Conservation (phyloP, 2,888 invertebrate genomes). For the Griposia aprilina region DNA sequence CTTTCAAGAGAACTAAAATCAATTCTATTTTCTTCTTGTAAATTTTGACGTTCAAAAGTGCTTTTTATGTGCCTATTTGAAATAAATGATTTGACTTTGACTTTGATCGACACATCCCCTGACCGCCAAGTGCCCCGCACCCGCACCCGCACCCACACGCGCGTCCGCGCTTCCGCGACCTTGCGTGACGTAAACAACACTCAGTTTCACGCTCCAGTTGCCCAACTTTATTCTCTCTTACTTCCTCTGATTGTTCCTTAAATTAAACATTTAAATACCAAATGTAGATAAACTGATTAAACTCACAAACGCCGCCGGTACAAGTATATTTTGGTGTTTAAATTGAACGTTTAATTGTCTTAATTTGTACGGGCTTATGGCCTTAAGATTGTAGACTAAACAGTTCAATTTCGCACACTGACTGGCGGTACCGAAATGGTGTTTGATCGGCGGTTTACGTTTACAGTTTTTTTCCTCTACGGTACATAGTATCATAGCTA, state of each 20-base stretch:
- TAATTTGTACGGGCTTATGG: conserved; percentile 39
- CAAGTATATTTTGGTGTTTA: conserved; percentile 38
- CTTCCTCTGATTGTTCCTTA: conserved; percentile 70
- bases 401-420: conserved; percentile 20
- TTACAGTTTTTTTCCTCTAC: neutral
- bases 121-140: neutral
- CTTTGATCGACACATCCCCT: neutral
- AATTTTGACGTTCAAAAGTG: too few relatives aligned
- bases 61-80: too few relatives aligned
- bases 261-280: conserved; percentile 72
- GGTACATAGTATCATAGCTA: neutral
- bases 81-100: neutral
- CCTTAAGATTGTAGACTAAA: conserved; percentile 1
- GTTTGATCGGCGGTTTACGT: neutral
- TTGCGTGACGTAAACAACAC: conserved; percentile 57
- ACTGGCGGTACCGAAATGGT: neutral
- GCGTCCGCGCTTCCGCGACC: neutral
- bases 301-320: conserved; percentile 30
- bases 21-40: too few relatives aligned
- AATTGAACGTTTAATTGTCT: conserved; percentile 51
- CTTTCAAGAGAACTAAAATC: too few relatives aligned
- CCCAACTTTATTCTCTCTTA: conserved; percentile 36
- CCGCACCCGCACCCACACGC: neutral
- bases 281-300: conserved; percentile 58
- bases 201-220: conserved; percentile 64